Evolutionary conservation across 1,140 invertebrate species (phyloP), one percentile per base, ranked within the genome.

Genomic region (Caenorhabditis remanei): DNA sequence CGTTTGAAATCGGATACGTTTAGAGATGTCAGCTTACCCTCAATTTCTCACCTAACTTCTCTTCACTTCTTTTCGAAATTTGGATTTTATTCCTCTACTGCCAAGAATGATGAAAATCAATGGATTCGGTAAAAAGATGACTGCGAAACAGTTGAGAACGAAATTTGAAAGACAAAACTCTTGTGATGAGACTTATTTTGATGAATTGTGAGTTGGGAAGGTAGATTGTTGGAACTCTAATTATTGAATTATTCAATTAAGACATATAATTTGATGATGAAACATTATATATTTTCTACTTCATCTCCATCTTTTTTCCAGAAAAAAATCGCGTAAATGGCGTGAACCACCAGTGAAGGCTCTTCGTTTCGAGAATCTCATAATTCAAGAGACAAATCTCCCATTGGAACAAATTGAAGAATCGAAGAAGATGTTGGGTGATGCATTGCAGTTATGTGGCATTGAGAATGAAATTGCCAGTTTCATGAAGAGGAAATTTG

Each of bases 391-490:
- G 2, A 71, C 71, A 14, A 63, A 61, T 82, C 32, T 48, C 13
- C 61, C 71, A 46, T 50, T 41, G 5, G 48, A 71, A 53, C 55
- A 55, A 65, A 43, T 71, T 14, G 84, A 67, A 46, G 65, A 85
- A 19, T 65, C 86, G 14, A 65, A 63, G 40, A 87, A 83, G 55
- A 58, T 87, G 48, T 43, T 87, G 14, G 86, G 86, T 65, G 75
- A 87, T 14, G 86, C 86, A 4, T 24, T 87, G 40, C 43, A 61
- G n/a, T 46, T 79, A 48, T 87, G 86, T 67, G 82, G 82, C 14
- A 87, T 87, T 67, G 86, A 87, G 40, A 87, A 87, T 75, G 86
- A 87, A 56, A 87, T 87, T 43, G 86, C 86, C 40, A 87, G 65
- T 56, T 87, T 55, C 50, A 63, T 87, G 61, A 87, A 87, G 50